These are phyloP conservation scores for Phania funesta DNA, from an alignment of 2,888 invertebrate genomes.

Conservation along the genomic window DNA sequence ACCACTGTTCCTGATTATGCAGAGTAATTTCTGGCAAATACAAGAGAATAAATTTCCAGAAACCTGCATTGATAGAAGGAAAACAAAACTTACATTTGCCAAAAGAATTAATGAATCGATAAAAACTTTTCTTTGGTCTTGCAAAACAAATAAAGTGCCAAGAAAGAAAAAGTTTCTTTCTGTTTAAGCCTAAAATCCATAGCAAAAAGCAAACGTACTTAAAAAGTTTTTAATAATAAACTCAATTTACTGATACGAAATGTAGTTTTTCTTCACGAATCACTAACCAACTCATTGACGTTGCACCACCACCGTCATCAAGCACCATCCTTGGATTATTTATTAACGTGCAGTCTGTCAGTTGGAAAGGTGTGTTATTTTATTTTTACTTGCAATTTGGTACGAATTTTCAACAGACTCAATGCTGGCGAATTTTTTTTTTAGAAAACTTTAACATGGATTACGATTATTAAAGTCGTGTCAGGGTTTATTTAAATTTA, in stretches of 20 bases:
- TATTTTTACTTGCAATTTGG: background rate
- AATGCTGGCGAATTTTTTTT: too few species aligned
- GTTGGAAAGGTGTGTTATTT: constrained; percentile 22
- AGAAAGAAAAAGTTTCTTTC: background rate
- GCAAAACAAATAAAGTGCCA: background rate
- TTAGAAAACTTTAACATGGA: too few species aligned
- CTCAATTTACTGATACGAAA: constrained; percentile 8
- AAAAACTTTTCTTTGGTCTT: constrained; percentile 18
- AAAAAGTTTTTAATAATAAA: constrained; percentile 27
- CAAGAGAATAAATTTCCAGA: background rate
- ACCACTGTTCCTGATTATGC: too few species aligned
- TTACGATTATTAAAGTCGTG: too few species aligned
- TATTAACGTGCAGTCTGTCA: background rate
- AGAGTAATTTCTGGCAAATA: background rate
- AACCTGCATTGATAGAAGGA: background rate
- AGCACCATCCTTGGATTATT: background rate
- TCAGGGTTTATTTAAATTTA: too few species aligned
- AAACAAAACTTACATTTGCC: background rate
- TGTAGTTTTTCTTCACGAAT: constrained; percentile 3
- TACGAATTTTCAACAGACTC: background rate
- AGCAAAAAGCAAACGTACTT: constrained; percentile 24
- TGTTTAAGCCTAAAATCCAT: constrained; percentile 14
- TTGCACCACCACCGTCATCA: background rate
- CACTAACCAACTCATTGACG: background rate
- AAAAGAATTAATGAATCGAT: constrained; percentile 47